Evolutionary conservation across 2,113 vertebrate species (phyloP), one percentile per base, ranked within the genome.

Genomic region (Cyprinus carpio): DNA sequence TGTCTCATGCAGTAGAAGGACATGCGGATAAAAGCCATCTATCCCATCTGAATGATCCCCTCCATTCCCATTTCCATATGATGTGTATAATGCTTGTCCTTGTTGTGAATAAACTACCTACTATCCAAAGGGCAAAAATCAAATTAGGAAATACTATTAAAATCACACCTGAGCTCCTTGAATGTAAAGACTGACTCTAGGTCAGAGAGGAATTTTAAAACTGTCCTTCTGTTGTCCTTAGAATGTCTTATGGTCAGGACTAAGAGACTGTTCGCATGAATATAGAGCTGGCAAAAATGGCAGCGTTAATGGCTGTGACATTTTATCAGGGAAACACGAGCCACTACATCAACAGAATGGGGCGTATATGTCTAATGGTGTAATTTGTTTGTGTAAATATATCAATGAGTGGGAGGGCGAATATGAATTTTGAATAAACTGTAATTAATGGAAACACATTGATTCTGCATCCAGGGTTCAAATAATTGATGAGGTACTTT

Each of bases 341-440:
- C 85, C 84, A 86, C 78, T 75, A 40, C 76, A 75, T 91, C 75
- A 91, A 89, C 88, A 84, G 86, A 84, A 71, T 79, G 84, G 86
- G 56, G 37, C 56, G 54, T 86, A 85, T 89, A 90, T 86, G 85
- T 87, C 85, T 84, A 71, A 80, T 81, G 65, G 20, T 37, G 60
- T 58, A 74, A 81, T 85, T 87, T 87, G 82, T 90, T 89, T 89
- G 88, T 79, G 89, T 87, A 88, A 82, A 88, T 85, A 71, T 87
- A 80, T 90, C 85, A 81, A 84, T 89, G 84, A 85, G 83, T 75
- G 71, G 87, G 85, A 85, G 62, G 74, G 80, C 82, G 25, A 82
- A 64, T 84, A 88, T 88, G 82, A 87, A 90, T 92, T 89, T 90
- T 81, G 83, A 92, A 92, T 86, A 60, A 88, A 90, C 82, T 83